Percentiles rank a stretch among this genome's conserved stretches.
These are phyloP conservation scores for Drosophila kepulauana DNA, from an alignment of 1,140 invertebrate species.

Conservation along the genomic window DNA sequence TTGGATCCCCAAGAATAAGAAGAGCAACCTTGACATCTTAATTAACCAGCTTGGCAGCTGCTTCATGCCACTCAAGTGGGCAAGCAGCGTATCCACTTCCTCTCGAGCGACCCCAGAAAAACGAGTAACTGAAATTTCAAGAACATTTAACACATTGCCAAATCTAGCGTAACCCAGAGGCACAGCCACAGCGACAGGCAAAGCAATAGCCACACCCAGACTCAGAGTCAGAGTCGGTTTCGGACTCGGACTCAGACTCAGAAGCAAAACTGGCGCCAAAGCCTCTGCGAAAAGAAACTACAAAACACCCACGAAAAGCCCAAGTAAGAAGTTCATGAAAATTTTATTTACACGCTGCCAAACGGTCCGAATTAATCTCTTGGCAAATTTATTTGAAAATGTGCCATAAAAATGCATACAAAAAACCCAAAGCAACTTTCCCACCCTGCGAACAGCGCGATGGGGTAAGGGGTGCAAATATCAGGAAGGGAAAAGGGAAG, in stretches of 20 bases:
- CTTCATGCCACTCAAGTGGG: slow-evolving; percentile 65
- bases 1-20: slow-evolving; percentile 31
- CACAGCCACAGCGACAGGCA: slow-evolving; percentile 24
- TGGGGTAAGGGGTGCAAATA: neutral
- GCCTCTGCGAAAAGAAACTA: slow-evolving; percentile 10
- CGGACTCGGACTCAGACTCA: neutral
- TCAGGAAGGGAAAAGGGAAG: slow-evolving; percentile 23
- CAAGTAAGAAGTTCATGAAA: slow-evolving; percentile 74
- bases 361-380: slow-evolving; percentile 82
- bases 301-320: slow-evolving; percentile 53
- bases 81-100: slow-evolving; percentile 49
- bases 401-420: slow-evolving; percentile 82
- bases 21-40: slow-evolving; percentile 75
- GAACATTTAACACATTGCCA: slow-evolving; percentile 82
- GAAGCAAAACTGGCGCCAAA: neutral
- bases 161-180: slow-evolving; percentile 69
- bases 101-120: slow-evolving; percentile 14
- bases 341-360: slow-evolving; percentile 83
- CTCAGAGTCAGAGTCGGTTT: too few species aligned
- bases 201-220: slow-evolving; percentile 1
- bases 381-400: slow-evolving; percentile 83
- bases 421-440: slow-evolving; percentile 36
- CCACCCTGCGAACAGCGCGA: slow-evolving; percentile 14
- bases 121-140: slow-evolving; percentile 67
- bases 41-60: slow-evolving; percentile 71